Evolutionary conservation across 2,888 invertebrate species (phyloP).

Genomic region (Sesia bembeciformis): DNA sequence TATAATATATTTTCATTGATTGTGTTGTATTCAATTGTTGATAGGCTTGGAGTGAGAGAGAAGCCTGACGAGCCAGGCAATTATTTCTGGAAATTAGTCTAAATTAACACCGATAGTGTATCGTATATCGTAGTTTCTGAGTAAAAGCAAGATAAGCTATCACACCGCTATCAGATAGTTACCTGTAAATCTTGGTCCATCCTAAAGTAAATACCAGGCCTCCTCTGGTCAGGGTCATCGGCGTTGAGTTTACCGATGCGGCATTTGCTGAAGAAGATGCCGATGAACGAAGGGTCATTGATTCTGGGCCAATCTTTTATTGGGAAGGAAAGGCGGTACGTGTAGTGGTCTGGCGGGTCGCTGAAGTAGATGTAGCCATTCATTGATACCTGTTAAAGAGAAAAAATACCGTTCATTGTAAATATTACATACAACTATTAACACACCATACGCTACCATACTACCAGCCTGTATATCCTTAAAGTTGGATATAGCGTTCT

Average conservation of each 20-base stretch:
- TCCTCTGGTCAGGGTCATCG: conserved; percentile 83
- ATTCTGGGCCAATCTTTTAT: conserved; percentile 88
- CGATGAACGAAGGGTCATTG: conserved; percentile 94
- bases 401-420: neutral
- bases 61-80: too few species aligned
- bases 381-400: conserved; percentile 77
- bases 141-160: too few species aligned
- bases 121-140: too few species aligned
- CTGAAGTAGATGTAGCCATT: conserved; percentile 92
- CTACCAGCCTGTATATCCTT: too few species aligned
- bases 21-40: too few species aligned
- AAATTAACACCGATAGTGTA: too few species aligned
- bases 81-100: too few species aligned
- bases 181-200: conserved; percentile 69
- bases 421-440: neutral
- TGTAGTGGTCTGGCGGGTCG: conserved; percentile 88
- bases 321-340: conserved; percentile 91
- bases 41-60: too few species aligned
- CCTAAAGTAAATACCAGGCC: conserved; percentile 89
- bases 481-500: too few species aligned
- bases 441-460: too few species aligned
- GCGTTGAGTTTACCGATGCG: conserved; percentile 82
- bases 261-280: conserved; percentile 93
- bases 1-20: too few species aligned
- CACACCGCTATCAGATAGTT: neutral